These are phyloP conservation scores for Lasioglossum figueresi DNA, from an alignment of 2,888 invertebrate genomes.

Conservation along the genomic window DNA sequence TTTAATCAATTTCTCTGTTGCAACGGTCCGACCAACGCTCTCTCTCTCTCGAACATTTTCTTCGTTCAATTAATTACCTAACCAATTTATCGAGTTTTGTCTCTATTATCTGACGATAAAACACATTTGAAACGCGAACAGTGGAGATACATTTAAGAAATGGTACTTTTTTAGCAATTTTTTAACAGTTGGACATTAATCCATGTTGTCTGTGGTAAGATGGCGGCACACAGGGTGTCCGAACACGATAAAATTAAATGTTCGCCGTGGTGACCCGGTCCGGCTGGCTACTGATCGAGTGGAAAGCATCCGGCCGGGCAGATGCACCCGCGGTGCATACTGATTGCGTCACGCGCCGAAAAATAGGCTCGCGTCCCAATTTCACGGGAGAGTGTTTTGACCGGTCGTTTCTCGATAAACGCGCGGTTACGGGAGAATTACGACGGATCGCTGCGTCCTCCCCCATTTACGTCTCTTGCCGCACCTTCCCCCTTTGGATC, in stretches of 20 bases:
- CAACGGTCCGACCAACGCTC: neutral
- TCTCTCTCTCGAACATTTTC: neutral
- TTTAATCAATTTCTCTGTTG: neutral
- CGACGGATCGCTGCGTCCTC: neutral
- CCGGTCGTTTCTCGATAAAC: constrained; percentile 49
- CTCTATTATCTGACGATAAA: neutral
- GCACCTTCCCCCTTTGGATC: constrained; percentile 1
- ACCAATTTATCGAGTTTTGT: neutral
- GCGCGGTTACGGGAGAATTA: constrained; percentile 7
- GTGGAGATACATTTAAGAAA: too few species aligned
- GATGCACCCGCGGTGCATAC: constrained; percentile 56
- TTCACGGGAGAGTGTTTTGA: constrained; percentile 60
- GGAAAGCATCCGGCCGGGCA: constrained; percentile 44
- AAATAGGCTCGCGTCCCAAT: constrained; percentile 73
- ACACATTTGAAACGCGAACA: neutral
- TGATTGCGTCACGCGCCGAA: constrained; percentile 63
- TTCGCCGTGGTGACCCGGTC: constrained; percentile 49
- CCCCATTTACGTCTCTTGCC: neutral
- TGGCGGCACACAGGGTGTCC: constrained; percentile 7
- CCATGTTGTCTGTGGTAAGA: neutral
- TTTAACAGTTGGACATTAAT: too few species aligned
- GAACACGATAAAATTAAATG: constrained; percentile 61
- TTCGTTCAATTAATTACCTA: neutral
- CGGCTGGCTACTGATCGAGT: constrained; percentile 39
- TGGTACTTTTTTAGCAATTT: too few species aligned